Evolutionary conservation across 1,140 invertebrate species (phyloP), one percentile per base, ranked within the genome.

Genomic region (Portunus trituberculatus): DNA sequence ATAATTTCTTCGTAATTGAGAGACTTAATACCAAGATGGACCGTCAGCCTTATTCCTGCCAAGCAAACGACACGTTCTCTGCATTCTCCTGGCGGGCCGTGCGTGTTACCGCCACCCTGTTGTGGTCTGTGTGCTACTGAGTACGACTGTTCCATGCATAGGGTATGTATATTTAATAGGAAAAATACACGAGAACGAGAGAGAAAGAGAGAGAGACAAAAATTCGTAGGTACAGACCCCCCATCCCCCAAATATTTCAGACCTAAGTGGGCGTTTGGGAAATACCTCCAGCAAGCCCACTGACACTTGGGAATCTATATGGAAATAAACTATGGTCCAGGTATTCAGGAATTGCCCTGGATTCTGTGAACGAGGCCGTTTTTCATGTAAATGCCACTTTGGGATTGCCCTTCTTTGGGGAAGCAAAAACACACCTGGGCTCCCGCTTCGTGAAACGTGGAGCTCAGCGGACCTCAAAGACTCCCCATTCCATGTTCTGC

Each of bases 281-380:
- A 95, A 95, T 95, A 95, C 90, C 91, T 84, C 94, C 91, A 92
- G 90, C 94, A 92, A 92, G 91, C 91, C 83, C 94, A 95, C 94
- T 93, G 94, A 95, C 94, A 95, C 94, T 92, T 95, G 94, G 46
- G 88, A 95, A 95, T 95, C 94, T 95, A 95, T 95, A 95, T 95
- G 94, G 94, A 95, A 95, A 95, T 93, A 95, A 95, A 95, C 94
- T 92, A 86, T 92, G 82, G 91, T 95, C 94, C 86, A 76, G 94
- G 91, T 92, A 95, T 95, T 95, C 94, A 84, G 91, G 83, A 92
- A 92, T 93, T 93, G 91, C 94, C 94, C 91, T 87, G 94, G 94
- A 95, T 95, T 95, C 94, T 92, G 83, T 59, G 90, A 93, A 95
- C 84, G 91, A 31, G 20, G 45, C 67, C 94, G 87, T 95, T 95